These are phyloP conservation scores for Hoplostethus atlanticus DNA, from an alignment of 2,797 vertebrate genomes.

Conservation along the genomic window DNA sequence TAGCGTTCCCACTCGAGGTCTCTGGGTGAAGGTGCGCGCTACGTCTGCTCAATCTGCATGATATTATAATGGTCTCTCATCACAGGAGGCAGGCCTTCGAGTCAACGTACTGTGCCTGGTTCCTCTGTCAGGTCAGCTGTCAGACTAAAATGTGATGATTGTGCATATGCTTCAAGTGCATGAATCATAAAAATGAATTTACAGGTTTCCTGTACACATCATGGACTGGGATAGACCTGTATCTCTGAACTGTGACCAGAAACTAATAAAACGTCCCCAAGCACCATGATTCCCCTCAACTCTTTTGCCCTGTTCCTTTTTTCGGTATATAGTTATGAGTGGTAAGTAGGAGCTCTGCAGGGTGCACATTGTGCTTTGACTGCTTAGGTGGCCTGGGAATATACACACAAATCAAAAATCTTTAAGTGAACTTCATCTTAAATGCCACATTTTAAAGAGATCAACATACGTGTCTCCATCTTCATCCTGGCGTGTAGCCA, in stretches of 20 bases:
- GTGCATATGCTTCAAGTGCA: background rate
- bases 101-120: background rate
- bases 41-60: background rate
- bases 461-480: slow-evolving; percentile 83
- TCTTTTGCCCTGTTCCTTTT: background rate
- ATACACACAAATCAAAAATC: background rate
- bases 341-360: background rate
- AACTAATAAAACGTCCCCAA: no score
- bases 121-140: background rate
- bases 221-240: no score
- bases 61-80: background rate
- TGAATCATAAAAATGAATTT: slow-evolving; percentile 24
- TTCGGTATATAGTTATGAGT: background rate
- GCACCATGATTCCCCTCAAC: background rate
- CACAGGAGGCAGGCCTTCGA: background rate
- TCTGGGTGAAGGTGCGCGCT: background rate
- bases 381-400: background rate
- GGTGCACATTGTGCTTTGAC: background rate
- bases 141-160: background rate
- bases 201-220: no score
- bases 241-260: no score
- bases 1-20: background rate
- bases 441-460: background rate
- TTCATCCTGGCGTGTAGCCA: slow-evolving; percentile 79
- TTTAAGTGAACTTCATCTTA: background rate